Conservation (phyloP, 2,113 vertebrate genomes). For the Morone saxatilis region DNA sequence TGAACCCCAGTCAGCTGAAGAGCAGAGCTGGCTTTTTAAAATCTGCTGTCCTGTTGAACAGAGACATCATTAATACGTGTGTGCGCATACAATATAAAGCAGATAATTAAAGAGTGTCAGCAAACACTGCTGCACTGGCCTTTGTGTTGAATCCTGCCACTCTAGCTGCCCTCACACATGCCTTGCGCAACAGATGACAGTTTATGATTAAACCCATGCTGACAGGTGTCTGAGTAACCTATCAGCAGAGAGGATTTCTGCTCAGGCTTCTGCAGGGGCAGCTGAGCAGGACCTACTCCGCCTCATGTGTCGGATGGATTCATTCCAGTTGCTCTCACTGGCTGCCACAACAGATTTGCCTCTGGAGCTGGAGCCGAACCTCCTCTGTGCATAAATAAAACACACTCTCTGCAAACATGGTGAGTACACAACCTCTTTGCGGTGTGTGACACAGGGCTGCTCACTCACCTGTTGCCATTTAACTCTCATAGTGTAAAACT, state of each 20-base stretch:
- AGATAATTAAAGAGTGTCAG: neutral
- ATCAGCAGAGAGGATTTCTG: slow-evolving; percentile 59
- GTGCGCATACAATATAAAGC: neutral
- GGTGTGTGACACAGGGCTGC: neutral
- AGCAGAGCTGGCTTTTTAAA: slow-evolving; percentile 33
- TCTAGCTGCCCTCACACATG: slow-evolving; percentile 29
- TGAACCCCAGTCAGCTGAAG: slow-evolving; percentile 35
- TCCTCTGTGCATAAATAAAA: slow-evolving; percentile 25
- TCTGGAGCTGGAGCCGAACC: slow-evolving; percentile 39
- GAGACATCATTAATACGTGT: slow-evolving; percentile 13
- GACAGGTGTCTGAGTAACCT: slow-evolving; percentile 22
- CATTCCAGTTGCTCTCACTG: slow-evolving; percentile 64
- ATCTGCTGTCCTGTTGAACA: slow-evolving; percentile 28
- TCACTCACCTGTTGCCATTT: slow-evolving; percentile 50
- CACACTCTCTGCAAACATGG: slow-evolving; percentile 76
- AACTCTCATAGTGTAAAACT: neutral
- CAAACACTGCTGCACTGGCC: slow-evolving; percentile 7
- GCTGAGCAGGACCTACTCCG: slow-evolving; percentile 65
- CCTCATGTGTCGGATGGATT: slow-evolving; percentile 53
- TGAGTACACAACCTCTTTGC: slow-evolving; percentile 68
- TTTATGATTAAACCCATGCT: slow-evolving; percentile 66
- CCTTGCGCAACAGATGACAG: slow-evolving; percentile 43
- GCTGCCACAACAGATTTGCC: slow-evolving; percentile 46
- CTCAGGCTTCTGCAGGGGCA: slow-evolving; percentile 82
- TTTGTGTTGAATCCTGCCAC: slow-evolving; percentile 6